Evolutionary conservation across 2,797 vertebrate genomes (phyloP).

Genomic region (Scomberomorus guttatus): DNA sequence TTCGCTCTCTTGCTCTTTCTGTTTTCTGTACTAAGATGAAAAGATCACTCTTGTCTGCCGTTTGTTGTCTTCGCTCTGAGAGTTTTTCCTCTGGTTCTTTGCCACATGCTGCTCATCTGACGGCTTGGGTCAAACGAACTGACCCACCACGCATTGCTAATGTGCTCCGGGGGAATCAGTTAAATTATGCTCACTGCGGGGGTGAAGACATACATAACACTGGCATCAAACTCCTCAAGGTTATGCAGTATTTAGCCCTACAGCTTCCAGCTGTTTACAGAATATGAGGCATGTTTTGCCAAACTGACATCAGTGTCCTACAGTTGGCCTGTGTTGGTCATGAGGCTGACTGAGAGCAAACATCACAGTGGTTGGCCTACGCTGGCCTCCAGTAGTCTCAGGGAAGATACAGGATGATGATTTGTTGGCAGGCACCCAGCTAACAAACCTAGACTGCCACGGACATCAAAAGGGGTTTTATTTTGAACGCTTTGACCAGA

Average conservation of each 20-base stretch:
- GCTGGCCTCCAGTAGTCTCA: constrained; percentile 6
- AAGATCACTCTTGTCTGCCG: constrained; percentile 62
- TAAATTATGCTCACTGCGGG: constrained; percentile 77
- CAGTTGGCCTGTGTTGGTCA: neutral
- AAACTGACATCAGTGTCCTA: constrained; percentile 34
- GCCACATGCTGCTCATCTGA: constrained; percentile 75
- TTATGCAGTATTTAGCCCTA: constrained; percentile 61
- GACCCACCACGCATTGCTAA: constrained; percentile 70
- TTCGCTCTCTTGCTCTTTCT: constrained; percentile 10
- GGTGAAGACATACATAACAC: constrained; percentile 62
- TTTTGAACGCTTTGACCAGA: constrained; percentile 16
- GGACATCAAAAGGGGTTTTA: constrained; percentile 1
- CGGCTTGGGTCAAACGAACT: constrained; percentile 72
- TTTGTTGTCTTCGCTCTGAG: constrained; percentile 58
- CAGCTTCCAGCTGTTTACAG: constrained; percentile 70
- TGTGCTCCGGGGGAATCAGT: constrained; percentile 68
- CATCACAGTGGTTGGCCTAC: neutral
- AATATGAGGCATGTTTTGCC: constrained; percentile 47
- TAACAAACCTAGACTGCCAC: neutral
- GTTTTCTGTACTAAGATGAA: constrained; percentile 54
- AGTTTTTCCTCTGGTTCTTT: constrained; percentile 60
- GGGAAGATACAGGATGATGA: constrained; percentile 1
- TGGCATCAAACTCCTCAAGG: constrained; percentile 73
- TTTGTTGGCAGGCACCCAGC: constrained; percentile 13
- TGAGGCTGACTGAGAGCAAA: constrained; percentile 20